phyloP scores from a whole-genome alignment of 2,888 invertebrate genomes.

The Luperina testacea region DNA sequence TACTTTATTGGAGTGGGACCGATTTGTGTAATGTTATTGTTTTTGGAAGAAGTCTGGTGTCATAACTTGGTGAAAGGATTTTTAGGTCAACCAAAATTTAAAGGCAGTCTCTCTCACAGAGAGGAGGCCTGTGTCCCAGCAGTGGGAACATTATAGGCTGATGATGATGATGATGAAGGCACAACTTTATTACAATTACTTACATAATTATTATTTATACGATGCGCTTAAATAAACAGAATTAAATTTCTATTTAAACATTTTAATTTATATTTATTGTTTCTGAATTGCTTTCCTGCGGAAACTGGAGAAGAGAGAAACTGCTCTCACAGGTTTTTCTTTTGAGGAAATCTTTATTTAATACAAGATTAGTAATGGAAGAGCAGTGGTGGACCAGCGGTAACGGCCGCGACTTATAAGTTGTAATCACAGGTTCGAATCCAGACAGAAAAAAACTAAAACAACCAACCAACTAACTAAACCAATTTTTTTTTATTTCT shows the following conservation, averaged over 20 bases:
- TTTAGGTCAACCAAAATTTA: background rate
- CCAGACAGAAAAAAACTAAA: no score
- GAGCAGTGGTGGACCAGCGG: no score
- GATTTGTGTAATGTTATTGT: slow-evolving; percentile 38
- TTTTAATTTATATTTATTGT: background rate
- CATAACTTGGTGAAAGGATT: slow-evolving; percentile 5
- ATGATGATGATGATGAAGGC: no score
- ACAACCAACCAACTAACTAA: no score
- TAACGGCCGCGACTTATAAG: no score
- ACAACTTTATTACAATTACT: no score
- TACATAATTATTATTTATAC: no score
- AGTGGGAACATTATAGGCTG: no score
- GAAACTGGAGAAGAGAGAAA: background rate
- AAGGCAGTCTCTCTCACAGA: no score
- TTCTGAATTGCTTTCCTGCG: background rate
- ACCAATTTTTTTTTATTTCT: no score
- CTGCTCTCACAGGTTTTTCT: background rate
- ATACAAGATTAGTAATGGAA: background rate
- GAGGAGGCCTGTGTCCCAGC: no score
- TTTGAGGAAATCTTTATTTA: background rate
- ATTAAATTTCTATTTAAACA: background rate
- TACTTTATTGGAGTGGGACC: slow-evolving; percentile 25
- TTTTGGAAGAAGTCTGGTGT: slow-evolving; percentile 7
- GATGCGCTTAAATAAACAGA: background rate
- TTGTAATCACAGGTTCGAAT: no score